These are phyloP conservation scores for Sternarchorhynchus goeldii DNA, from an alignment of 2,797 vertebrate species.

Conservation along the genomic window DNA sequence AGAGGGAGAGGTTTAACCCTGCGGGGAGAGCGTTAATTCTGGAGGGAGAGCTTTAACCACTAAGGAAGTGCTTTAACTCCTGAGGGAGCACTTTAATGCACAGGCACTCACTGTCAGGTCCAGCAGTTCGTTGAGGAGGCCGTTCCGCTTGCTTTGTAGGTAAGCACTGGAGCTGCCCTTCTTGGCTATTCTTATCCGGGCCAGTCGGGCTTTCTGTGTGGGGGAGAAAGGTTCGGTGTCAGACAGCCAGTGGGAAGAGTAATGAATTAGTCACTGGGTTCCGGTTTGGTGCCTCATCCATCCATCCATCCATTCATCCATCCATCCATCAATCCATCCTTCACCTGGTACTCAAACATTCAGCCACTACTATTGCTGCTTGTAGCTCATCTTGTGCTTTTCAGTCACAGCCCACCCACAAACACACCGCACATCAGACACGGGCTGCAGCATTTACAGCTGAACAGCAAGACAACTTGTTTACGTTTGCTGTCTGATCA, in stretches of 20 bases:
- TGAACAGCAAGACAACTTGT: neutral
- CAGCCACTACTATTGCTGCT: neutral
- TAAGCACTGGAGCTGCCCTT: conserved; percentile 88
- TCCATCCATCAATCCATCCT: conserved; percentile 20
- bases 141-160: conserved; percentile 90
- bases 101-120: conserved; percentile 87
- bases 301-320: conserved; percentile 27
- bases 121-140: conserved; percentile 87
- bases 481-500: neutral
- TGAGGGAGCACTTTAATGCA: neutral
- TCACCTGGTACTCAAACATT: conserved; percentile 34
- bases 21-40: neutral
- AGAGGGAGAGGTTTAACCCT: too few species aligned
- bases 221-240: conserved; percentile 60
- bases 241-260: conserved; percentile 54
- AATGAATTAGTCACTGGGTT: conserved; percentile 35
- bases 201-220: conserved; percentile 89
- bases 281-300: conserved; percentile 28
- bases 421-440: neutral
- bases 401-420: conserved; percentile 17
- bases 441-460: neutral
- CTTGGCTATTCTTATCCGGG: conserved; percentile 93
- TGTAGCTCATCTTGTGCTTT: conserved; percentile 16
- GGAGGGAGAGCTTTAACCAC: neutral
- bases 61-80: too few species aligned